Conservation (phyloP, 2,113 vertebrate genomes). For the Dendrocopos noguchii region DNA sequence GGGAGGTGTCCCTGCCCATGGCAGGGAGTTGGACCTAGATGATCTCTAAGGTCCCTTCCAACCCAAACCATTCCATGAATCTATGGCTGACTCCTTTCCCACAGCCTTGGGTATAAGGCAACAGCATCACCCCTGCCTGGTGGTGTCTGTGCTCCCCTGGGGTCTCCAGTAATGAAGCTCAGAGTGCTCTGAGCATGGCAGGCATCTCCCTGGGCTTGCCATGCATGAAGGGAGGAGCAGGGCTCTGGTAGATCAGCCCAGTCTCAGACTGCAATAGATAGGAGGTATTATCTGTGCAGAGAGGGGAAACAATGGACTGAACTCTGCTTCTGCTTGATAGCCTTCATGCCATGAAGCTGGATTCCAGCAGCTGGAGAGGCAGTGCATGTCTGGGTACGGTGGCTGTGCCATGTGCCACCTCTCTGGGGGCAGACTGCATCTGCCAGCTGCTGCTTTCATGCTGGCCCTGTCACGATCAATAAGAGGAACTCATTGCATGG, state of each 20-base stretch:
- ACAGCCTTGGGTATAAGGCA: background rate
- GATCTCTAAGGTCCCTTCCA: too few species aligned
- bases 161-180: background rate
- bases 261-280: background rate
- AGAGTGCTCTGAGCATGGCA: background rate
- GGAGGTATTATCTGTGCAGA: background rate
- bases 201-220: background rate
- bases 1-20: too few species aligned
- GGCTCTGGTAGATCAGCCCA: background rate
- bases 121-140: background rate
- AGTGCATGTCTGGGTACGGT: background rate
- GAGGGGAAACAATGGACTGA: background rate
- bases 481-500: background rate
- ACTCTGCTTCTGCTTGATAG: background rate
- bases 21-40: too few species aligned
- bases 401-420: background rate
- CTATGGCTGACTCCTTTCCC: background rate
- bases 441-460: background rate
- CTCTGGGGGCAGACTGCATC: background rate
- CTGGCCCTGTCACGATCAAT: background rate
- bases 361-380: background rate
- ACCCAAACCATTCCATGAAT: too few species aligned
- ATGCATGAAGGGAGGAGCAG: accelerated
- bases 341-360: background rate
- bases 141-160: background rate